Evolutionary conservation across 2,888 invertebrate genomes (phyloP), one percentile per base, ranked within the genome.

Genomic region (Julus scandinavius): DNA sequence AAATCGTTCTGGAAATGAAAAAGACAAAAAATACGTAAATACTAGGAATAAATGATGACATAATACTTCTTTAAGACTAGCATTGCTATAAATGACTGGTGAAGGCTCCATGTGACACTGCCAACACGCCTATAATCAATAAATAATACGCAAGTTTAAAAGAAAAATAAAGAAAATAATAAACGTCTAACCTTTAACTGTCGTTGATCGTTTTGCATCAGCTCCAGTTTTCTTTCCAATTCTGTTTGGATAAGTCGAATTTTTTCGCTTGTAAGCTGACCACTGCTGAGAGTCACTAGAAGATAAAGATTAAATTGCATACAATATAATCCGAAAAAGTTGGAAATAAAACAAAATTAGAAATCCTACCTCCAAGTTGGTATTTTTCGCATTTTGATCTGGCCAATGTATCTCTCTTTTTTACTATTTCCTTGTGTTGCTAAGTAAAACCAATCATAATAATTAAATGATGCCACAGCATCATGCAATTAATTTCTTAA

Each of bases 1-100:
- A 49, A 85, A 41, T 41, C 29, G 72, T 54, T 29, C 86, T 87
- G 50, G 6, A 20, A 88, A 29, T 15, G 50, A 87, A 85, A 45
- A 45, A 7, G 7, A 45, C 7, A 45, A 0, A 45, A 45, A 45
- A 45, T 45, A 0, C 1, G 45, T 45, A 45, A 45, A 7, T 7
- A 5, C 45, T 45, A 7, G 45, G 7, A 2, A 45, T 45, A 7
- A 2, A 45, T 7, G 5, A 1, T 45, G 45, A 29, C 29, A n/a
- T n/a, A 29, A 29, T 29, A n/a, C 1, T 29, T 29, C 1, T 29
- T 29, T 29, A 29, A 29, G 29, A 29, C 0, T 29, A 29, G 1
- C 29, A 29, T 29, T 29, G 29, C 29, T 29, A 29, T 29, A 29
- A 29, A 29, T 29, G 29, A 29, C 29, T 29, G 29, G 1, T 29